Evolutionary conservation across 2,113 vertebrate genomes (phyloP), one percentile per base, ranked within the genome.

Genomic region (Orcinus orca): DNA sequence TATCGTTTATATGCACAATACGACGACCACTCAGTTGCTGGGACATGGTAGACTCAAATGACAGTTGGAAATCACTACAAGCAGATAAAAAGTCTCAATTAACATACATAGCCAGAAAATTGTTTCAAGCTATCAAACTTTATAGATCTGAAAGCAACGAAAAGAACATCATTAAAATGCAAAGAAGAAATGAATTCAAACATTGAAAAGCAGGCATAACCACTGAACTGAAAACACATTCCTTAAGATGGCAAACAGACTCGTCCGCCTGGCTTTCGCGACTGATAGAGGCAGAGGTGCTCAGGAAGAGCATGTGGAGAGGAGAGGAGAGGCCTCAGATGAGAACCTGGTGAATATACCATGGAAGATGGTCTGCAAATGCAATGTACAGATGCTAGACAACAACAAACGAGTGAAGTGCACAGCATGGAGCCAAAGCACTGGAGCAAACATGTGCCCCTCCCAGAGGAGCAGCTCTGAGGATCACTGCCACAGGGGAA

Each of bases 141-240:
- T 38, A 96, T 5, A 83, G 62, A 82, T 67, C 80, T 82, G 68
- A 91, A 90, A 91, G 70, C 41, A 93, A 77, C 73, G 89, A 76
- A 89, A 93, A 41, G 17, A 81, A 94, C 20, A 15, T 67, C 36
- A 95, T 47, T 95, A 83, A 83, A 82, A 93, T 11, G 26, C 62
- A 77, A 73, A 73, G 13, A 92, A 88, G 63, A 94, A 96, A 95
- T 77, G 15, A 95, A 90, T 6, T 82, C 67, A 62, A 97, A 87
- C 44, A 50, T 38, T 80, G 47, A 93, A 87, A 83, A 63, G 36
- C 36, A 77, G 18, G 76, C 50, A 62, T 68, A 86, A 65, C 36
- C 18, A 86, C 8, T 82, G 29, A 90, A 65, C 14, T 62, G 62
- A 58, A 77, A 83, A 60, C 65, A 29, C n/a, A 26, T 29, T 26